Evolutionary conservation across 1,140 invertebrate species (phyloP), one percentile per base, ranked within the genome.

Genomic region (Drosophila neocordata): DNA sequence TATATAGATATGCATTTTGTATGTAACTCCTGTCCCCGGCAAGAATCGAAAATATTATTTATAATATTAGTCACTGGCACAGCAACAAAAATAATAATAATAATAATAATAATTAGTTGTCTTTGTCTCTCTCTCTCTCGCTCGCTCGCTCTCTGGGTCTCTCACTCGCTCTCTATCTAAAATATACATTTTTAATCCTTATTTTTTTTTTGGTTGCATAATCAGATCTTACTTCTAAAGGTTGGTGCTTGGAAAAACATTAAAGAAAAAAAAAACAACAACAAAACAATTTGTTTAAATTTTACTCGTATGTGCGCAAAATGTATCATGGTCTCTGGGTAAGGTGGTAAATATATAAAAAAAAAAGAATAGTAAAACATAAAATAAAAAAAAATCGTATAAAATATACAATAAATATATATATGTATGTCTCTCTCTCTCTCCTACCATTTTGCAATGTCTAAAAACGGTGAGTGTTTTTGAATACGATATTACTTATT

Each of bases 401-500:
- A 56, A n/a, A n/a, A n/a, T n/a, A n/a, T n/a, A n/a, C n/a, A n/a
- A n/a, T n/a, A n/a, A n/a, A n/a, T n/a, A n/a, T n/a, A n/a, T 48
- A 69, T 79, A 78, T 65, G 71, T 81, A 79, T 75, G 81, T 85
- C 83, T 87, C 79, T 31, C 27, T 31, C 27, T 31, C 27, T 87
- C 69, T 81, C 79, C 81, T 85, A 87, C 83, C 82, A 87, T 88
- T 48, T 79, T 88, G 83, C 83, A 88, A 79, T 88, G 80, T 90
- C 89, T 88, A 90, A 90, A 48, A 48, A 88, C 80, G 89, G 89
- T 90, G 89, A 90, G 89, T 90, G 89, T 85, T 90, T 48, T 89
- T 89, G 85, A 89, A 82, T 79, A 77, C 75, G 62, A 90, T 85
- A 79, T 74, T 90, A 73, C 58, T 72, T n/a, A n/a, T 69, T 56